phyloP scores from a whole-genome alignment of 2,888 invertebrate genomes.

The Galerucella pusilla region DNA sequence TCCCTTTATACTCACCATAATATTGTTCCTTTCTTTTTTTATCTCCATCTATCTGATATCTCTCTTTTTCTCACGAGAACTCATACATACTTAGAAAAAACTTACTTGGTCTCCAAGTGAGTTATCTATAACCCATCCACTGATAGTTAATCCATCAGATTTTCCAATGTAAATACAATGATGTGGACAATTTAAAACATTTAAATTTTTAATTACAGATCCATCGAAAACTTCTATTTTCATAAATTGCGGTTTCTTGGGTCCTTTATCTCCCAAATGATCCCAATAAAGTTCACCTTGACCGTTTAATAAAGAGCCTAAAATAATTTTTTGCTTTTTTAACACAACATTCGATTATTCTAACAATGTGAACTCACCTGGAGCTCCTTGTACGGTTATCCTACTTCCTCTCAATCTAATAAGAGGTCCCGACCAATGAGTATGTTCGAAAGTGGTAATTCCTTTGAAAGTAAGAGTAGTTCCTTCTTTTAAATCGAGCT shows the following conservation, averaged over 20 bases:
- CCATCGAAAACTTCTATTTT: constrained; percentile 40
- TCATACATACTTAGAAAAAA: neutral
- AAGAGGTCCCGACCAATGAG: constrained; percentile 36
- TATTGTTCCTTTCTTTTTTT: no score
- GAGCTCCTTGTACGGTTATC: constrained; percentile 32
- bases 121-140: constrained; percentile 45
- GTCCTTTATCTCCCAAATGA: constrained; percentile 45
- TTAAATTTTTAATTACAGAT: constrained; percentile 41
- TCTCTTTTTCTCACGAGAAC: no score
- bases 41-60: no score
- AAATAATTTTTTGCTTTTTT: neutral
- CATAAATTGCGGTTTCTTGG: constrained; percentile 46
- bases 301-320: constrained; percentile 45
- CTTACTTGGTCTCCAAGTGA: constrained; percentile 44
- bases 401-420: constrained; percentile 31
- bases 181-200: constrained; percentile 45
- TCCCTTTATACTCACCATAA: no score
- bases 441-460: constrained; percentile 32
- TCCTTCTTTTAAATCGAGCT: constrained; percentile 28
- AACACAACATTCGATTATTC: neutral
- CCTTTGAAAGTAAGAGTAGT: constrained; percentile 35
- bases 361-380: constrained; percentile 18
- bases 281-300: constrained; percentile 49
- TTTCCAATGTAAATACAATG: constrained; percentile 45
- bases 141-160: constrained; percentile 41